Base-by-base conservation (phyloP, 2,888 invertebrate species). In the Choristoneura rosaceana region DNA sequence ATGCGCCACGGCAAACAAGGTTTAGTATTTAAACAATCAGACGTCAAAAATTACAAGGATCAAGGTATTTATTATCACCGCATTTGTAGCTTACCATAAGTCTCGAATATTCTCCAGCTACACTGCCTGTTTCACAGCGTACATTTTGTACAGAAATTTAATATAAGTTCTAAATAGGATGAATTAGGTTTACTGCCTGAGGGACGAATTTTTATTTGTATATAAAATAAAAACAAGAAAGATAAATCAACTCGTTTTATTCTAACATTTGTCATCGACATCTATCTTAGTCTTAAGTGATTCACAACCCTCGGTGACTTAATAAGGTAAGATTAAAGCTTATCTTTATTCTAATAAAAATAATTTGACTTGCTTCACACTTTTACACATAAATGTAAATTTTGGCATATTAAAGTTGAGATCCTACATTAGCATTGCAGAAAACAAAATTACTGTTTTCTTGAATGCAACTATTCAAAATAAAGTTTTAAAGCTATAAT, bases 171-270 rank as follows among this genome's bases (percentile, higher is more conserved):
- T 81, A 81, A 78, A 74, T 82, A 86, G 86, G 80, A 79, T 86
- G 85, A 90, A 87, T 82, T 92, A 91, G 89, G 87, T 87, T 88
- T 90, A 84, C 85, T 84, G 87, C 86, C 77, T 90, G 90, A 88
- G 89, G 88, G 87, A 89, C 85, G 80, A 86, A 86, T 90, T 91
- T 90, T 79, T 92, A 91, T 88, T 92, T 93, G 92, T 93, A 93
- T 90, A 91, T 92, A 92, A 90, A 90, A 90, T 85, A 87, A 88
- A 78, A 74, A 76, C 81, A 88, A 87, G 79, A 78, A 80, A 82
- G 76, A 82, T 80, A 80, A 75, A 77, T 67, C 73, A 63, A 62
- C 63, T 65, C 41, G 52, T 79, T 80, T 85, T 82, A 82, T 81
- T 83, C 69, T 38, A 25, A 9, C 17, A 4, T 70, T 14, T 3